Base-by-base conservation (phyloP, 2,888 invertebrate species). In the Hololepta plana region DNA sequence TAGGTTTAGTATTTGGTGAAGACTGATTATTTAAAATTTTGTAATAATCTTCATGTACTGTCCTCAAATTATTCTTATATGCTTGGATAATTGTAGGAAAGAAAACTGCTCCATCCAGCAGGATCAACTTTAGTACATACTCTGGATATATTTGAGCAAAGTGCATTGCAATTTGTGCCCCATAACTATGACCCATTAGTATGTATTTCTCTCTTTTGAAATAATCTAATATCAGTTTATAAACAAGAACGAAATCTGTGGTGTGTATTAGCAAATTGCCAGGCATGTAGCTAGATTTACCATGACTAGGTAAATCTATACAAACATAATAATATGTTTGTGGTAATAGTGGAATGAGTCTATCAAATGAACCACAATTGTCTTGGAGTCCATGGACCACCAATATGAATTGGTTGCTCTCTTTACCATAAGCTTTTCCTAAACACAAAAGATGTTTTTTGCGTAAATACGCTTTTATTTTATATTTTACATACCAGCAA, bases 371-470 rank as follows among this genome's bases (percentile, higher is more conserved):
- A 2, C 63, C 65, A 1, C 65, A 64, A 4, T 68, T 67, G 43
- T 72, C 72, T 37, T 60, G 49, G 30, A 53, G 43, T 0, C 72
- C 72, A 37, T 72, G 72, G 12, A 67, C 50, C 3, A 63, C 55
- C 12, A 73, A 43, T 5, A 70, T 58, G 0, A 65, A 62, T 2
- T 62, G 59, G 23, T 62, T 49, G 12, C 46, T 42, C 38, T 57
- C 54, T 31, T 62, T 49, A 1, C 72, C 72, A 69, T 70, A 72
- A 32, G 64, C 58, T 45, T 68, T 57, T 10, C 62, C 71, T 70
- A 46, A 4, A 54, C 52, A 20, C 33, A 43, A 24, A 16, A 26
- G 11, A n/a, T n/a, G n/a, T n/a, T n/a, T n/a, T n/a, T n/a, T n/a
- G n/a, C n/a, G n/a, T n/a, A n/a, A n/a, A n/a, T n/a, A n/a, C n/a